Base-by-base conservation (phyloP, 2,797 vertebrate genomes). In the Hoplostethus atlanticus region DNA sequence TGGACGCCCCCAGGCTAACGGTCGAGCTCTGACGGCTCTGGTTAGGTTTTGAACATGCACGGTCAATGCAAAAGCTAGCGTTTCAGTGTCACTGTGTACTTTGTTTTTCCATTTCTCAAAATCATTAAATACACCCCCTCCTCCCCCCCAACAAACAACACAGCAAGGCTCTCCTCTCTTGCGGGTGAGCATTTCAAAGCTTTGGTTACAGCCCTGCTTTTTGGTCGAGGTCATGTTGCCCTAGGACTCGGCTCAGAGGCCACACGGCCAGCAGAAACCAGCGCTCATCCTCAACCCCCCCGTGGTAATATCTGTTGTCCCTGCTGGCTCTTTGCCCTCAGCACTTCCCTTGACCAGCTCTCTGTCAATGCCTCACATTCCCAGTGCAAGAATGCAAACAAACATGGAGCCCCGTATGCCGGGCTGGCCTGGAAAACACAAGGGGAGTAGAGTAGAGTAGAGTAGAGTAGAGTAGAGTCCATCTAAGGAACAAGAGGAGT, bases 191-290 rank as follows among this genome's bases (percentile, higher is more conserved):
- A 83, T 71, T 88, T 83, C 77, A n/a, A 88, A 83, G 84, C 76
- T 89, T 87, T 80, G 84, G 65, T 80, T 83, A 12, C 25, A 64
- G 47, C 66, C 79, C 50, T 84, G 84, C 6, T 65, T 82, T 88
- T 64, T 66, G 77, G 85, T 89, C 78, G 84, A 90, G 93, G 93
- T 94, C 91, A 80, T 25, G 57, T 36, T 92, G 93, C 89, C 92
- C 93, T 71, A 28, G 81, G 76, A 83, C 76, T 80, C 57, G 73
- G 77, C 74, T 77, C 80, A 71, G 81, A 86, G 90, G 82, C 90
- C 88, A 76, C 87, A 65, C 85, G 89, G 91, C 90, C 86, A 81
- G 85, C 81, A 73, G 77, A 63, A 21, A 83, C 75, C 84, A 79
- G 78, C 71, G 84, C 71, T 88, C 87, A 84, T 89, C 84, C 84